phyloP scores from a whole-genome alignment of 30 jellyfish, hydroid and myxozoan genomes.

The Pseudorhiza aurosa region DNA sequence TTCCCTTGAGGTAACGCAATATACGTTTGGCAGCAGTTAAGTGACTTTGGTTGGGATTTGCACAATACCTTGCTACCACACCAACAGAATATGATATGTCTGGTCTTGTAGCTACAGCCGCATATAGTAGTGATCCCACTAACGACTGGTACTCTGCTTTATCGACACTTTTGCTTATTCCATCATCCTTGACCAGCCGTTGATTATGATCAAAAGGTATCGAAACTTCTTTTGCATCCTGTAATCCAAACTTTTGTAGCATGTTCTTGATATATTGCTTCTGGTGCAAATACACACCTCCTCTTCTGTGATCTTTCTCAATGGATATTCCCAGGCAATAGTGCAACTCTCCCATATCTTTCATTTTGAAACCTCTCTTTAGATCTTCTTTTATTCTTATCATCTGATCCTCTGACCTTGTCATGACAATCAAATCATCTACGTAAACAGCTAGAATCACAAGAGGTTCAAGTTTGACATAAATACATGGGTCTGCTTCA shows the following conservation, averaged over 20 bases:
- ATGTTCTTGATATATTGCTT: neutral
- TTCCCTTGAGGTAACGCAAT: constrained; percentile 37
- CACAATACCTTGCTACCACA: neutral
- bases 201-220: constrained; percentile 8
- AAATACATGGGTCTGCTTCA: constrained; percentile 38
- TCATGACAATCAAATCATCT: constrained; percentile 1
- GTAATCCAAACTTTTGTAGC: neutral
- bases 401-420: constrained; percentile 8
- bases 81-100: constrained; percentile 41
- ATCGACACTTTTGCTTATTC: constrained; percentile 24
- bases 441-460: constrained; percentile 2
- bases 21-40: constrained; percentile 20
- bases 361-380: constrained; percentile 29
- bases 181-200: constrained; percentile 16
- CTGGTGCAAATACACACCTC: neutral
- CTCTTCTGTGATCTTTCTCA: constrained; percentile 22
- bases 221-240: constrained; percentile 2
- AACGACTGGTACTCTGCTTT: constrained; percentile 8
- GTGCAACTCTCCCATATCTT: constrained; percentile 41
- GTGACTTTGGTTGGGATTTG: constrained; percentile 9
- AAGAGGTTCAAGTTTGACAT: constrained; percentile 1
- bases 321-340: constrained; percentile 30
- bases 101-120: constrained; percentile 32
- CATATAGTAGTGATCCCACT: constrained; percentile 13
- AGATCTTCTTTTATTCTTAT: constrained; percentile 3